Base-by-base conservation (phyloP, 2,888 invertebrate genomes). In the Pyrgus malvae region DNA sequence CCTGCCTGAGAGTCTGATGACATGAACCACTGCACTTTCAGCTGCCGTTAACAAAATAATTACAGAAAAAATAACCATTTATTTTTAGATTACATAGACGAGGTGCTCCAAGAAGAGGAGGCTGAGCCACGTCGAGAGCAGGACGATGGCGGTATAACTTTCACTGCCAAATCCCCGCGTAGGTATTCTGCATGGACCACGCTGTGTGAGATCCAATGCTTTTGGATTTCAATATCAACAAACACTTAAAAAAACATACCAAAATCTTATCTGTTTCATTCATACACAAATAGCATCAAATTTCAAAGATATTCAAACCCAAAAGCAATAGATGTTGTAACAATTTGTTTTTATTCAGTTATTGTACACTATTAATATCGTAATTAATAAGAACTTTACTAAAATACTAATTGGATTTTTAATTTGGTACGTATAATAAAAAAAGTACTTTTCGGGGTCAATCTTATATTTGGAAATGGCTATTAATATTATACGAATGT, bases 131-230 rank as follows among this genome's bases (percentile, higher is more conserved):
- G 90, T 19, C 87, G 90, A 4, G 87, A 91, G 63, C 91, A 92
- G 45, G 96, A 96, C 72, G 96, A 97, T 78, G 95, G 95, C 83
- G 96, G 96, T 72, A 96, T 97, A 67, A 97, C 95, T 62, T 97
- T 97, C 80, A 97, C 96, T 69, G 97, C 96, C 59, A 95, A 96
- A 91, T 94, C 95, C 80, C 95, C 94, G 85, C 95, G 96, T 96
- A 94, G 94, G 94, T 93, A 89, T 89, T 84, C 72, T 79, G 89
- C 88, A 89, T 87, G 89, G 56, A 61, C 69, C 71, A 71, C 71
- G 72, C 66, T 62, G 71, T 71, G 67, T 74, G 69, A 29, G 8
- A 64, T 65, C 70, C 69, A 55, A 60, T 41, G 58, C 48, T 66
- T 80, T 82, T 84, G 85, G 81, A 83, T 80, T 85, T 84, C 82